These are phyloP conservation scores for Paralichthys olivaceus DNA, from an alignment of 2,113 vertebrate genomes.

Conservation along the genomic window DNA sequence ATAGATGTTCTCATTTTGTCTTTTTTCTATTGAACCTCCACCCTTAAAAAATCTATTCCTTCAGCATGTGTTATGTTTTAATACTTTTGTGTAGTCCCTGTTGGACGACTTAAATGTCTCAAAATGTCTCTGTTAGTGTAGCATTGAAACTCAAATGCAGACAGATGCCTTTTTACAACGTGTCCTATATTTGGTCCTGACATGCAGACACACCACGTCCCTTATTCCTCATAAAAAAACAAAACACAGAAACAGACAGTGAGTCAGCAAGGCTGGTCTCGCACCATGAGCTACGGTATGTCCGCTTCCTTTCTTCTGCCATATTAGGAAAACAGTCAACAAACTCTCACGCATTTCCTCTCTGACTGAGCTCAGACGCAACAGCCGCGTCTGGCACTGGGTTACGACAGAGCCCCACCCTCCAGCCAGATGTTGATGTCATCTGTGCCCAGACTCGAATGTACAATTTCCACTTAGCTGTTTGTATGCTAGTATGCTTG, in stretches of 20 bases:
- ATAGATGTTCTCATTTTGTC: background rate
- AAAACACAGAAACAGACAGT: conserved; percentile 34
- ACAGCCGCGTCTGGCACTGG: conserved; percentile 30
- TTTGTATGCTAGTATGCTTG: conserved; percentile 38
- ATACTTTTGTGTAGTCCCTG: background rate
- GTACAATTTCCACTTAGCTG: conserved; percentile 60
- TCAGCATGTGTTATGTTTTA: background rate
- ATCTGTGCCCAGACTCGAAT: conserved; percentile 47
- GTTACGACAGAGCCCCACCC: conserved; percentile 55
- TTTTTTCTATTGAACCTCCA: too few relatives aligned
- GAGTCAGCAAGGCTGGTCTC: conserved; percentile 49
- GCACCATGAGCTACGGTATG: conserved; percentile 31
- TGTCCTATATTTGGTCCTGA: conserved; percentile 24
- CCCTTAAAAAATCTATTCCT: too few relatives aligned
- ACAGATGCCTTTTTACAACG: conserved; percentile 24
- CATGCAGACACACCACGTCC: conserved; percentile 50
- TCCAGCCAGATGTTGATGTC: conserved; percentile 58
- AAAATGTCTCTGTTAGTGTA: background rate
- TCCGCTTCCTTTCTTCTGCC: conserved; percentile 56
- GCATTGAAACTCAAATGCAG: conserved; percentile 19
- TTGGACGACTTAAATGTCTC: background rate
- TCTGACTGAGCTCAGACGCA: conserved; percentile 27
- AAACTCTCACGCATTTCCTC: conserved; percentile 60
- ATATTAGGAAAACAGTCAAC: conserved; percentile 73
- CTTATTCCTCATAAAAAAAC: conserved; percentile 38